Evolutionary conservation across 2,888 invertebrate genomes (phyloP).

Genomic region (Dryomyza anilis): DNA sequence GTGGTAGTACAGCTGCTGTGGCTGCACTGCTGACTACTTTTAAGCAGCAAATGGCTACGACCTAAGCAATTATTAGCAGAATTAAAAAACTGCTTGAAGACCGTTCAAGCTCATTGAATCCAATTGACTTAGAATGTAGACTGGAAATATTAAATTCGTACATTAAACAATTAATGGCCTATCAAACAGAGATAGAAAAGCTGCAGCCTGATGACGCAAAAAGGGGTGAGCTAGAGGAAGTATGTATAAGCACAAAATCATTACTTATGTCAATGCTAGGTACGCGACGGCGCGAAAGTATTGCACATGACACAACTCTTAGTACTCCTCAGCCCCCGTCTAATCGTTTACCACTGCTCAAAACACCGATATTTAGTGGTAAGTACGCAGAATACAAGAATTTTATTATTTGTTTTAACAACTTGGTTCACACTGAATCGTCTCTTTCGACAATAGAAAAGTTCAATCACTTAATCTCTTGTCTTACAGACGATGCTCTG

Average conservation of each 20-base stretch:
- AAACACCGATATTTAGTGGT: conserved; percentile 19
- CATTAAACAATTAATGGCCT: conserved; percentile 18
- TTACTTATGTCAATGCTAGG: neutral
- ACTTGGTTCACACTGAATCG: conserved; percentile 15
- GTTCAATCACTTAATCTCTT: conserved; percentile 26
- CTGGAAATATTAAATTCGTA: neutral
- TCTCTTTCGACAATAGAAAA: conserved; percentile 25
- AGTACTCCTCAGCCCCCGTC: neutral
- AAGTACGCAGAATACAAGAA: conserved; percentile 28
- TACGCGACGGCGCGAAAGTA: neutral
- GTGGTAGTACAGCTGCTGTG: too few species aligned
- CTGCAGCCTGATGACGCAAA: neutral
- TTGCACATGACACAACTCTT: too few species aligned
- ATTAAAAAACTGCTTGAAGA: neutral
- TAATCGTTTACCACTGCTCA: conserved; percentile 16
- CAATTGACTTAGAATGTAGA: neutral
- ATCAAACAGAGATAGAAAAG: conserved; percentile 21
- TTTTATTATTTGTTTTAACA: conserved; percentile 24
- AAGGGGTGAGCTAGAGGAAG: conserved; percentile 12
- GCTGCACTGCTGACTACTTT: neutral
- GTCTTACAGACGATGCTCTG: conserved; percentile 7
- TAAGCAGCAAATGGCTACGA: too few species aligned
- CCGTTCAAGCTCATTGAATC: neutral
- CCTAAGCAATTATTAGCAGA: neutral
- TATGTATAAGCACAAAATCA: conserved; percentile 13